A percentile compares a stretch with the other conserved stretches of the same genome.
phyloP scores from a whole-genome alignment of 2,797 vertebrate species.

The Agapornis canus region DNA sequence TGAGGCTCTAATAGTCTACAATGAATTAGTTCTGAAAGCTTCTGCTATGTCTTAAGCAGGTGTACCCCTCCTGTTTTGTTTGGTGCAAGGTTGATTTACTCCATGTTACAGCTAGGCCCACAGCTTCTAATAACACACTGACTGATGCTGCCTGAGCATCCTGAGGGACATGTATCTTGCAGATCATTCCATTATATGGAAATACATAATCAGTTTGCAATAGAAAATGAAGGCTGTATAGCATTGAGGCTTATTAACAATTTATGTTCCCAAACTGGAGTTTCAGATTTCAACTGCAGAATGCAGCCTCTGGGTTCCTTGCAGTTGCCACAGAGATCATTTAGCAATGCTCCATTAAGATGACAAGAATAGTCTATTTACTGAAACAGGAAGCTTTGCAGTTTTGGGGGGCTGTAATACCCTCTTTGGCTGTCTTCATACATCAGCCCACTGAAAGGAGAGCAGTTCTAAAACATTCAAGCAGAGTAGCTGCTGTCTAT shows the following conservation, averaged over 20 bases:
- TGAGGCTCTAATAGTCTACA: not conserved
- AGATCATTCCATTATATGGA: not conserved
- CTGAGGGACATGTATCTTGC: not conserved
- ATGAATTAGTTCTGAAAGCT: not conserved
- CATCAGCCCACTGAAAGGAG: not conserved
- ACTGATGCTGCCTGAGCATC: not conserved
- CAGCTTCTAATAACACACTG: not conserved
- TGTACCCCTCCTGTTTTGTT: not conserved
- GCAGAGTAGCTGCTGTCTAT: not conserved
- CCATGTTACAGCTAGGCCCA: not conserved
- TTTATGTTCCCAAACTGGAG: not conserved
- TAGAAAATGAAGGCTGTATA: not conserved
- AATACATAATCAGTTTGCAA: not conserved
- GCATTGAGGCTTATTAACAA: slow-evolving; percentile 53
- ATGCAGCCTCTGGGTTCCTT: slow-evolving; percentile 13
- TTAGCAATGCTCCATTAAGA: slow-evolving; percentile 48
- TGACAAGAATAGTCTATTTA: not conserved
- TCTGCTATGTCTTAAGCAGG: not conserved
- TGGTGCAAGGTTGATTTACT: not conserved
- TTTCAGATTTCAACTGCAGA: slow-evolving; percentile 37
- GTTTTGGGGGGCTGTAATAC: not conserved
- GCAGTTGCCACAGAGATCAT: slow-evolving; percentile 27
- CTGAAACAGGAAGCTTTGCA: not conserved
- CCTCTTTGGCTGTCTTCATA: not conserved
- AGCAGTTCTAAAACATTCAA: not conserved